phyloP scores from a whole-genome alignment of 2,888 invertebrate species.

The Ptychoptera contaminata region DNA sequence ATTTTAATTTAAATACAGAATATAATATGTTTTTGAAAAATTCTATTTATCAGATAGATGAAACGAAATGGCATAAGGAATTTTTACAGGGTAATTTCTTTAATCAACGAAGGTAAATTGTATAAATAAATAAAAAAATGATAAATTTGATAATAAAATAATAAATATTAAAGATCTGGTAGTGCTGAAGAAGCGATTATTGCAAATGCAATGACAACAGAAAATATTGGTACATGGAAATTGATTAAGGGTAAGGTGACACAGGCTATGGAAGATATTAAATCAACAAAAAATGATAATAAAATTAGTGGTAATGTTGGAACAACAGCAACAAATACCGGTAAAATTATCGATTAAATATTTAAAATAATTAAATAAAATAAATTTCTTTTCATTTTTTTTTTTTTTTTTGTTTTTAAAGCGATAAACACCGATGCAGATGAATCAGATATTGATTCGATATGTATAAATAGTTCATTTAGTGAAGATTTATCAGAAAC shows the following conservation, averaged over 20 bases:
- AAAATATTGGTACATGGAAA: slow-evolving; percentile 23
- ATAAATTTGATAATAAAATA: too few species aligned
- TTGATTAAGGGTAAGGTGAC: slow-evolving; percentile 29
- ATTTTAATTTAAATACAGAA: too few species aligned
- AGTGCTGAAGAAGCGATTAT: neutral
- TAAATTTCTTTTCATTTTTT: neutral
- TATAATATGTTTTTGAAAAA: too few species aligned
- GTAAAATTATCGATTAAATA: too few species aligned
- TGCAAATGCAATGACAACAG: neutral
- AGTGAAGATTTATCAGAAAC: slow-evolving; percentile 20
- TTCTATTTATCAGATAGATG: slow-evolving; percentile 19
- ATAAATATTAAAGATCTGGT: too few species aligned
- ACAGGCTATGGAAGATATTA: slow-evolving; percentile 30
- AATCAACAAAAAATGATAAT: slow-evolving; percentile 21
- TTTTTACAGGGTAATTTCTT: slow-evolving; percentile 28
- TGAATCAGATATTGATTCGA: slow-evolving; percentile 25
- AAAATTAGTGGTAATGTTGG: too few species aligned
- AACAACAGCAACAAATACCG: too few species aligned
- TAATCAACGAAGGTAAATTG: slow-evolving; percentile 17
- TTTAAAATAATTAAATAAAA: neutral
- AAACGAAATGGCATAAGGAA: slow-evolving; percentile 27
- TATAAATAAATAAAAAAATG: neutral
- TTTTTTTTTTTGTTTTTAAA: neutral
- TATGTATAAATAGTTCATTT: slow-evolving; percentile 19
- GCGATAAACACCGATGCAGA: slow-evolving; percentile 13